phyloP scores from a whole-genome alignment of 2,888 invertebrate species.

The Cremastinae sp. region DNA sequence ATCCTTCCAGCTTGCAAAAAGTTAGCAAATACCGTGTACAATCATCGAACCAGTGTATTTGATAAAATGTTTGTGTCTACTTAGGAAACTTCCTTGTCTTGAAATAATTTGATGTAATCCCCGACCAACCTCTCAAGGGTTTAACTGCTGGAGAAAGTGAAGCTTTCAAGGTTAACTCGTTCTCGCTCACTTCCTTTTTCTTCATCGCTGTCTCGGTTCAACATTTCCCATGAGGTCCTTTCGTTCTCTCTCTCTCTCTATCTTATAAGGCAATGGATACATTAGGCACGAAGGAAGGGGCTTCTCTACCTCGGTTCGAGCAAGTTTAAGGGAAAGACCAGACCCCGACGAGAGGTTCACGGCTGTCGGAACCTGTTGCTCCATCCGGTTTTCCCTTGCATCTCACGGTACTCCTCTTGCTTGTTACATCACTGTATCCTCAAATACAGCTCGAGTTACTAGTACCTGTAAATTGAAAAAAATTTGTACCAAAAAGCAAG shows the following conservation, averaged over 20 bases:
- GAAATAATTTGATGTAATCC: conserved; percentile 7
- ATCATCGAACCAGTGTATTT: no score
- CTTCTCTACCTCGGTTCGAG: not conserved
- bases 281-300: not conserved
- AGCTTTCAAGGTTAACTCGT: conserved; percentile 15
- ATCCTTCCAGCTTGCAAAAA: no score
- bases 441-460: not conserved
- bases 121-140: conserved; percentile 13
- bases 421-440: not conserved
- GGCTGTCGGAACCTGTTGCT: conserved; percentile 55
- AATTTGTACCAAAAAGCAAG: no score
- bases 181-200: conserved; percentile 43
- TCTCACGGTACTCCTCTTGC: conserved; percentile 38
- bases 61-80: not conserved
- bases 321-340: conserved; percentile 37
- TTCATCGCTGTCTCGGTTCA: conserved; percentile 3
- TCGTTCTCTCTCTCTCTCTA: no score
- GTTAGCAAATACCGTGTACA: no score
- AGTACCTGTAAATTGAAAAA: not conserved
- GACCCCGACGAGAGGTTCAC: conserved; percentile 15
- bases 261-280: conserved; percentile 31
- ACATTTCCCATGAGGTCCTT: conserved; percentile 3
- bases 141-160: conserved; percentile 24
- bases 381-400: conserved; percentile 31
- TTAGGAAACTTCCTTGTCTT: not conserved